Evolutionary conservation across 2,113 vertebrate genomes (phyloP), one percentile per base, ranked within the genome.

Genomic region (Electrona antarctica): DNA sequence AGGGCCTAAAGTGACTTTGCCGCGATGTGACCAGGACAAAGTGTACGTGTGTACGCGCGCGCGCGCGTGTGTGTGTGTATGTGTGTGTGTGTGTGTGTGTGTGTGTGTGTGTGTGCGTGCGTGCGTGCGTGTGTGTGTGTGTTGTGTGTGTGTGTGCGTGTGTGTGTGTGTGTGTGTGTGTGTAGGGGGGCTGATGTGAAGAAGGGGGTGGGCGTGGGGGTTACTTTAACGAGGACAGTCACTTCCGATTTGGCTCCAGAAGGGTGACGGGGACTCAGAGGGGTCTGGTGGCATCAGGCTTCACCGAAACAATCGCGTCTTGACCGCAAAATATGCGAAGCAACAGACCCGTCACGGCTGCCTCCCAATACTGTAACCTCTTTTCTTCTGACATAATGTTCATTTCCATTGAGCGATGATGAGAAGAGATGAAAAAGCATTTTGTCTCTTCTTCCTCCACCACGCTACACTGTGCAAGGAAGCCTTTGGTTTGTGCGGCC

Each of bases 11-110:
- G 88, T 90, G 85, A 88, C 88, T 90, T 88, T 87, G 84, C 76
- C 69, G 73, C 90, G 88, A 89, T 84, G 81, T 73, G 89, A 90
- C 83, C 89, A 70, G 78, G 84, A 86, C 85, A 89, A 90, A 89
- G 81, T 45, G 71, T 71, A 64, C 74, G 28, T 58, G 21, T 80
- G 69, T 12, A 65, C 65, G 67, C 58, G 49, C 48, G 54, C 45
- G 55, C 21, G 15, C 72, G 57, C 67, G 60, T 72, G 61, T 83
- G 71, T 80, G 74, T 66, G 58, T 79, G 66, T 81, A 33, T 74
- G 49, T 59, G 48, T 58, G 54, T 5, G 51, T 41, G 3, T 8
- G 57, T 48, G 59, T 29, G 41, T 49, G 66, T 46, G 9, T 33
- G 49, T 10, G 63, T 75, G 67, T 74, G 80, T 69, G 69, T 85